Evolutionary conservation across 2,113 vertebrate genomes (phyloP).

Genomic region (Petrocephalus microphthalmus): DNA sequence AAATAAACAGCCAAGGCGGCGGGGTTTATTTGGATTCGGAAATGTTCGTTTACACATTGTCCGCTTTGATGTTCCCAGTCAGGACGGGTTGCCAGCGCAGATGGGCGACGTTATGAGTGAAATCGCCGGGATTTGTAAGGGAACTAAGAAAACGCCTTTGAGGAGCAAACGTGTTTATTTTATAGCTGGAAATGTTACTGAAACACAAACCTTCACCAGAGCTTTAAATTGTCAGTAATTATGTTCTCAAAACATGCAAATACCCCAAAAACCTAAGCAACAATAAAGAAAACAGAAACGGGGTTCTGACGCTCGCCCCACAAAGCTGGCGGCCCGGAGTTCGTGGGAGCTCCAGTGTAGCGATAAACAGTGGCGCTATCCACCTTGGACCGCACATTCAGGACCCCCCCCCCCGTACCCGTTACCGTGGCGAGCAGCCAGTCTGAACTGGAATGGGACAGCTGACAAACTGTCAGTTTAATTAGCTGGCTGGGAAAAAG

Average conservation of each 20-base stretch:
- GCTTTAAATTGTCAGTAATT: neutral
- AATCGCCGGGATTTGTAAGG: neutral
- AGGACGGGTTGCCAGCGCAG: neutral
- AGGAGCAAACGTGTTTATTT: neutral
- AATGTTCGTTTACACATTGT: neutral
- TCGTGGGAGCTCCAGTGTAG: neutral
- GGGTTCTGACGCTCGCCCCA: neutral
- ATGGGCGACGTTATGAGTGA: neutral
- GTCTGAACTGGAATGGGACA: slow-evolving; percentile 2
- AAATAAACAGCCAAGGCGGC: neutral
- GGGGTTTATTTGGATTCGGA: slow-evolving; percentile 1
- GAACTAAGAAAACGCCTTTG: neutral
- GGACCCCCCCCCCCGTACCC: neutral
- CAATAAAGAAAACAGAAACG: neutral
- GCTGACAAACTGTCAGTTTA: slow-evolving; percentile 10
- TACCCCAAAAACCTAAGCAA: neutral
- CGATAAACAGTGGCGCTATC: neutral
- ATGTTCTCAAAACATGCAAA: neutral
- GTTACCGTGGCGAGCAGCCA: neutral
- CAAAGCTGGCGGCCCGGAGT: neutral
- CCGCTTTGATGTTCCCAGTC: neutral
- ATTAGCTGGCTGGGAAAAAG: neutral
- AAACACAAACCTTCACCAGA: neutral
- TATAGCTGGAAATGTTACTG: neutral
- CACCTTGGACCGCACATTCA: neutral